Evolutionary conservation across 1,140 invertebrate genomes (phyloP), one percentile per base, ranked within the genome.

Genomic region (Cataglyphis hispanica): DNA sequence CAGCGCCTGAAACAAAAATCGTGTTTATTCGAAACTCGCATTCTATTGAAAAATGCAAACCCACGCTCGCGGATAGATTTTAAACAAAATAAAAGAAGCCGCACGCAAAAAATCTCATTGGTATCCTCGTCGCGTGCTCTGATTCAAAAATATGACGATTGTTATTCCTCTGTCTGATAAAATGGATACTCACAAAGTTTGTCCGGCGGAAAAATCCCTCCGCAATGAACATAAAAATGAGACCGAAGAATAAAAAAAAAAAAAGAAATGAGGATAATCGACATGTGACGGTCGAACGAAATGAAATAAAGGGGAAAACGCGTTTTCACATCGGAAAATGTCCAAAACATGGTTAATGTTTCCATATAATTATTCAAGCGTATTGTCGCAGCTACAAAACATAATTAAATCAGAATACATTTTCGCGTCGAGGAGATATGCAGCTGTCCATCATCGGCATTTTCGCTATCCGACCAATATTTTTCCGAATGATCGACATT

Each of bases 291-390:
- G 63, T 60, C 10, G 40, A 43, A 83, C 80, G 40, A 86, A 91
- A 91, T 80, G 72, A 90, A 90, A 92, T 90, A 92, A 92, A 92
- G 86, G 78, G 84, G 75, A 50, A 34, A 81, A 27, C 37, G 56
- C 77, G 72, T 90, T 92, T 91, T 88, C 86, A 56, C 89, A 46
- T 27, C 78, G 61, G 43, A 27, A 70, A 58, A 64, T 70, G 69
- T 46, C 72, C 53, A 74, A 85, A 90, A 84, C 80, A 83, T 58
- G 25, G 60, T 70, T 88, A 80, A 75, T 89, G 86, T 89, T 92
- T 90, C 78, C 22, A 88, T 85, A 91, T 91, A 91, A 92, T 93
- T 91, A 91, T 89, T 84, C 81, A 64, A 86, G 69, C 90, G 80
- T 89, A 40, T 27, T 60, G 67, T 83, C 69, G 75, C 46, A 34